phyloP scores from a whole-genome alignment of 2,113 vertebrate species.

The Smithornis capensis region DNA sequence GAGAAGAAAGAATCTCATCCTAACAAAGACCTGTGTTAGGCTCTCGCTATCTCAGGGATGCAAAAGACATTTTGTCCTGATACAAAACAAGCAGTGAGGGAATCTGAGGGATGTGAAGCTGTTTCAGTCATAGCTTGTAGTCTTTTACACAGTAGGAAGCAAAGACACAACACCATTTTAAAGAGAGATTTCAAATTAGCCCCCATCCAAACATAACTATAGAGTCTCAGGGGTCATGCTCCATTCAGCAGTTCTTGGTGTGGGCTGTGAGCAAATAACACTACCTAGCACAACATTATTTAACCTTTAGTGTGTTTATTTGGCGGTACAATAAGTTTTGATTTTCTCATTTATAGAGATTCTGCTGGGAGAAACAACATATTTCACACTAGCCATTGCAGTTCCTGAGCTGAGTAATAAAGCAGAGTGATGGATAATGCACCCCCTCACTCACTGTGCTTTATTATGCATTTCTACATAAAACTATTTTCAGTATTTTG shows the following conservation, averaged over 20 bases:
- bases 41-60: rapidly evolving
- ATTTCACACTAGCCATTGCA: conserved; percentile 40
- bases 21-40: not conserved
- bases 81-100: not conserved
- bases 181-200: not conserved
- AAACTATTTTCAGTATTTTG: conserved; percentile 54
- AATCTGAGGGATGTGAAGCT: not conserved
- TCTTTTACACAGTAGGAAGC: not conserved
- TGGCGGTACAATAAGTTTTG: conserved; percentile 18
- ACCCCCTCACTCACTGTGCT: not conserved
- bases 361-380: conserved; percentile 54
- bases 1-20: not conserved
- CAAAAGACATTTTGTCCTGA: not conserved
- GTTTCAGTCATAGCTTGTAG: not conserved
- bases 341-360: conserved; percentile 52
- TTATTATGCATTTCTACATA: conserved; percentile 43
- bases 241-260: not conserved
- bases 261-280: not conserved
- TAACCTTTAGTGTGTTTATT: conserved; percentile 49
- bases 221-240: not conserved
- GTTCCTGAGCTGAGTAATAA: conserved; percentile 48
- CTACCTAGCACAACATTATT: conserved; percentile 41
- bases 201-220: not conserved
- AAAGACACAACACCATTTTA: not conserved
- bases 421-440: conserved; percentile 31